These are phyloP conservation scores for Celastrina argiolus DNA, from an alignment of 2,888 invertebrate genomes.

Conservation along the genomic window DNA sequence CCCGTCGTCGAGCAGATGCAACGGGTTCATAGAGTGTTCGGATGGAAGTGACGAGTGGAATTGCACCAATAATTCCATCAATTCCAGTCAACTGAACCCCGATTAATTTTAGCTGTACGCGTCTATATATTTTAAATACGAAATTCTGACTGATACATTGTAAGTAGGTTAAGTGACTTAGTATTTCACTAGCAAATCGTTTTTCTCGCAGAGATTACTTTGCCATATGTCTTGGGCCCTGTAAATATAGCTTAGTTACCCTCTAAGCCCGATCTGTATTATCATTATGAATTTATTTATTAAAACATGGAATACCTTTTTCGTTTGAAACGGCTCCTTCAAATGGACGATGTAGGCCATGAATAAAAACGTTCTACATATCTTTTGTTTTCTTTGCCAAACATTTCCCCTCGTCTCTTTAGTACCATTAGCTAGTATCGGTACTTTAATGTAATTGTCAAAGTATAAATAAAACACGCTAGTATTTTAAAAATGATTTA, in stretches of 20 bases:
- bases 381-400: slow-evolving; percentile 36
- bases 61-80: slow-evolving; percentile 59
- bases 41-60: slow-evolving; percentile 85
- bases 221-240: slow-evolving; percentile 55
- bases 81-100: slow-evolving; percentile 50
- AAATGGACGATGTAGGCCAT: slow-evolving; percentile 74
- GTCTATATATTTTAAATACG: slow-evolving; percentile 53
- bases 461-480: slow-evolving; percentile 33
- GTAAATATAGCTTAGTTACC: slow-evolving; percentile 61
- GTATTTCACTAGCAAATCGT: slow-evolving; percentile 12
- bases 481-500: slow-evolving; percentile 70
- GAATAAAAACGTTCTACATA: slow-evolving; percentile 46
- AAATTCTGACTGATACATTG: slow-evolving; percentile 72
- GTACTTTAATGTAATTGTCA: no score
- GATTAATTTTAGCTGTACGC: slow-evolving; percentile 59
- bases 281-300: slow-evolving; percentile 62
- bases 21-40: slow-evolving; percentile 87
- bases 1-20: slow-evolving; percentile 83
- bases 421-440: no score
- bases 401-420: no score
- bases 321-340: slow-evolving; percentile 64
- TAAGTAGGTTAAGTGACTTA: slow-evolving; percentile 50
- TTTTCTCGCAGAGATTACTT: slow-evolving; percentile 34
- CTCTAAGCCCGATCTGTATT: slow-evolving; percentile 43
- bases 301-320: slow-evolving; percentile 71